A percentile compares a stretch with the other conserved stretches of the same genome.
These are phyloP conservation scores for Delia radicum DNA, from an alignment of 1,140 invertebrate species.

Conservation along the genomic window DNA sequence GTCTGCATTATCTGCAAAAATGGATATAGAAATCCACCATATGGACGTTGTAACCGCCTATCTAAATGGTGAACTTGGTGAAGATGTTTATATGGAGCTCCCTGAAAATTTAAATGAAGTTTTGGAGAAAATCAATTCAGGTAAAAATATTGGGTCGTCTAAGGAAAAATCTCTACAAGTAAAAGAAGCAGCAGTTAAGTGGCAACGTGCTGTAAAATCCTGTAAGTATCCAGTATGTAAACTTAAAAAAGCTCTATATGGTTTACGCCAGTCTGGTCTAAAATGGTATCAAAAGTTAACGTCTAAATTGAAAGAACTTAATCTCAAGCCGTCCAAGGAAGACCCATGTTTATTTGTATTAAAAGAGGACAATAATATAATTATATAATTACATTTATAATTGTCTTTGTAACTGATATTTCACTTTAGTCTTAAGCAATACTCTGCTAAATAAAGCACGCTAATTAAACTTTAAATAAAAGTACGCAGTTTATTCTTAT, in stretches of 20 bases:
- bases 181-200: background rate
- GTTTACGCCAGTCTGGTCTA: constrained; percentile 55
- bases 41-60: constrained; percentile 48
- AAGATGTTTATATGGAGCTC: no score
- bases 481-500: no score
- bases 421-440: no score
- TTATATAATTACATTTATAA: no score
- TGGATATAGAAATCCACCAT: no score
- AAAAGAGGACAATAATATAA: background rate
- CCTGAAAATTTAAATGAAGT: constrained; percentile 49
- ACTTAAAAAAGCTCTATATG: constrained; percentile 55
- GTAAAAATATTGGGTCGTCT: background rate
- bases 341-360: constrained; percentile 30
- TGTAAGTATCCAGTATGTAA: constrained; percentile 34
- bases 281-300: constrained; percentile 49
- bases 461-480: no score
- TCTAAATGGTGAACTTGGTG: constrained; percentile 49
- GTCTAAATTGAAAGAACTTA: constrained; percentile 28
- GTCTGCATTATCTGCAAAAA: no score
- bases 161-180: background rate
- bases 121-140: background rate
- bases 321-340: constrained; percentile 27
- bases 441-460: no score
- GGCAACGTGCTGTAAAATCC: background rate
- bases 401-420: no score